Percentiles rank a stretch among this genome's conserved stretches.
These are phyloP conservation scores for Montipora foliosa DNA, from an alignment of 64 coral and sea anemone genomes.

Conservation along the genomic window DNA sequence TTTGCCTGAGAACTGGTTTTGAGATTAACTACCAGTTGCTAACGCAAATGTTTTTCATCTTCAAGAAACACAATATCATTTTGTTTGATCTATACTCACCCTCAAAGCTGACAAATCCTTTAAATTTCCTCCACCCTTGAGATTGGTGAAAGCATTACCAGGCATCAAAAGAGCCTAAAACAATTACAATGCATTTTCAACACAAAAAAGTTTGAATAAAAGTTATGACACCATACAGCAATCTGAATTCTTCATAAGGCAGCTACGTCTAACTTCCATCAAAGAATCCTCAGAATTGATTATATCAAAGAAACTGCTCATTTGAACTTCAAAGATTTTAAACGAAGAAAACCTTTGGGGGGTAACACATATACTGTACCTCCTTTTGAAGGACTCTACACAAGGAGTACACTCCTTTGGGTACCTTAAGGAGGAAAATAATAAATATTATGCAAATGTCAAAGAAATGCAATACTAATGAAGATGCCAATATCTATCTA, in stretches of 20 bases:
- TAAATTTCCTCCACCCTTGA: constrained; percentile 82
- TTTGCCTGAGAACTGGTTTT: no score
- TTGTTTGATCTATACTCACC: constrained; percentile 39
- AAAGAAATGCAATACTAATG: no score
- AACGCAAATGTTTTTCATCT: no score
- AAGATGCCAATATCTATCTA: no score
- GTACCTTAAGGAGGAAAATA: constrained; percentile 63
- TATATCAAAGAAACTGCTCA: no score
- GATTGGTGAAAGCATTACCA: constrained; percentile 83
- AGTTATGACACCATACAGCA: no score
- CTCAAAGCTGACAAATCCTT: constrained; percentile 70
- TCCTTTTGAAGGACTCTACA: constrained; percentile 91
- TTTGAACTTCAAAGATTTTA: neutral
- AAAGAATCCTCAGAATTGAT: no score
- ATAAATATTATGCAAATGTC: neutral
- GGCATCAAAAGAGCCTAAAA: constrained; percentile 75
- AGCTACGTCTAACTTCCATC: no score
- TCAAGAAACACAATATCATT: no score
- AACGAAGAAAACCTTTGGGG: neutral
- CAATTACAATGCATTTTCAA: neutral
- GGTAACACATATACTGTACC: constrained; percentile 31
- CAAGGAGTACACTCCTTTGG: constrained; percentile 88
- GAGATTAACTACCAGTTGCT: no score
- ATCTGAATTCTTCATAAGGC: no score
- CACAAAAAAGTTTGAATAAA: no score